These are phyloP conservation scores for Latheticus oryzae DNA, from an alignment of 2,888 invertebrate genomes.

Conservation along the genomic window DNA sequence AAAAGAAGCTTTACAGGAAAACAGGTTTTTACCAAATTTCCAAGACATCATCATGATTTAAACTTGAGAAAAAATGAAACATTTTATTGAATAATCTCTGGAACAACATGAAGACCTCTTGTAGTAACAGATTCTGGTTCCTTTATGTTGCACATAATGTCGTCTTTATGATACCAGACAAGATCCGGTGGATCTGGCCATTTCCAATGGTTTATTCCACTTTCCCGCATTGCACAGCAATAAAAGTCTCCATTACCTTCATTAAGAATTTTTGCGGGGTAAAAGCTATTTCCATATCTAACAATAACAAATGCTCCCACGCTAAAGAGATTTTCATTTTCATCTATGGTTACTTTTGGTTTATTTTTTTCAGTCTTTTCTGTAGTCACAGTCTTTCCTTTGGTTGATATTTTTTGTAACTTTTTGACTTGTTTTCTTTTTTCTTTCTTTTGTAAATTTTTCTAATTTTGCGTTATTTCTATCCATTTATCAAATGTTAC, in stretches of 20 bases:
- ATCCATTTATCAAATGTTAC: conserved; percentile 1
- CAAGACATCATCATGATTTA: too few species aligned
- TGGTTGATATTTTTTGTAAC: not conserved
- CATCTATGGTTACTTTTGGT: too few species aligned
- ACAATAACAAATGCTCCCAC: not conserved
- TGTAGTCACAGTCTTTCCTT: not conserved
- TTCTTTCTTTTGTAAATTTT: not conserved
- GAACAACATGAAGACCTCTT: too few species aligned
- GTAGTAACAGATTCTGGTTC: too few species aligned
- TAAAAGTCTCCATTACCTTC: not conserved
- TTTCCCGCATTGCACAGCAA: not conserved
- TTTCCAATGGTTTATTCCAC: not conserved
- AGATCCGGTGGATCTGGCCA: not conserved
- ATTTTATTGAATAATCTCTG: too few species aligned
- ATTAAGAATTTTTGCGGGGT: conserved; percentile 1
- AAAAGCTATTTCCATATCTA: not conserved
- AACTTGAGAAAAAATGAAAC: too few species aligned
- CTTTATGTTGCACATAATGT: too few species aligned
- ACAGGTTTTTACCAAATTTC: too few species aligned
- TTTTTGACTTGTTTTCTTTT: not conserved
- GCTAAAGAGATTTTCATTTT: not conserved
- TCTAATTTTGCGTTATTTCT: not conserved
- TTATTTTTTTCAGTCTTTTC: too few species aligned
- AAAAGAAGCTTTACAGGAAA: too few species aligned
- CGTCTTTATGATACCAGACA: conserved; percentile 4